phyloP scores from a whole-genome alignment of 2,888 invertebrate genomes.

The Diloba caeruleocephala region DNA sequence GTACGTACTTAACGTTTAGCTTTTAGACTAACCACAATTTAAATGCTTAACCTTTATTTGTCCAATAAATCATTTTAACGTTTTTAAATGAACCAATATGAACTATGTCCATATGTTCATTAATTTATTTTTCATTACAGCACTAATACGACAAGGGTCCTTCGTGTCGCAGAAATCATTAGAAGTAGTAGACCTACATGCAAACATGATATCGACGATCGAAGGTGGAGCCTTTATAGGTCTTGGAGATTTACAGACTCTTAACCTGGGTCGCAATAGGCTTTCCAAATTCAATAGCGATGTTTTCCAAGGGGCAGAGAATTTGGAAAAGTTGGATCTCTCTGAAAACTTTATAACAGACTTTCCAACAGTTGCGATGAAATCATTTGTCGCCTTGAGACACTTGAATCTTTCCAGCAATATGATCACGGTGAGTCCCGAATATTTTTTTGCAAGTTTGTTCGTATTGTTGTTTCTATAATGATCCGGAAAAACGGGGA shows the following conservation, averaged over 20 bases:
- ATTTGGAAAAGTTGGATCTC: slow-evolving; percentile 94
- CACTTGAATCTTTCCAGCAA: slow-evolving; percentile 95
- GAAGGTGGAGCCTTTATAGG: slow-evolving; percentile 93
- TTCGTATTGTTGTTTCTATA: slow-evolving; percentile 37
- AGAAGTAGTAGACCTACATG: slow-evolving; percentile 94
- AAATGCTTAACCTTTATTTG: too few species aligned
- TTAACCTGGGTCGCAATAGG: slow-evolving; percentile 94
- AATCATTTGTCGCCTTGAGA: slow-evolving; percentile 91
- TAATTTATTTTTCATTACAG: slow-evolving; percentile 84
- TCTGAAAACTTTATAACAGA: slow-evolving; percentile 95
- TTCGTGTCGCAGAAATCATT: slow-evolving; percentile 92
- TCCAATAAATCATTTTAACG: too few species aligned
- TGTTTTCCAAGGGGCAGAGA: slow-evolving; percentile 93
- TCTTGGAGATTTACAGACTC: slow-evolving; percentile 90
- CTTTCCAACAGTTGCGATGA: slow-evolving; percentile 94
- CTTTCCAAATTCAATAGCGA: slow-evolving; percentile 95
- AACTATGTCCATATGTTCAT: slow-evolving; percentile 1
- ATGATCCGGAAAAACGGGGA: slow-evolving; percentile 24
- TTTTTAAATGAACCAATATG: too few species aligned
- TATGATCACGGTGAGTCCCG: slow-evolving; percentile 92
- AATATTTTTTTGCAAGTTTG: slow-evolving; percentile 27
- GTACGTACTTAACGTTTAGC: slow-evolving; percentile 4
- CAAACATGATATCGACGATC: too few species aligned
- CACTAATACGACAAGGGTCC: slow-evolving; percentile 90
- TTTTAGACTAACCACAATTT: too few species aligned